These are phyloP conservation scores for Idaea straminata DNA, from an alignment of 2,888 invertebrate genomes.

Conservation along the genomic window DNA sequence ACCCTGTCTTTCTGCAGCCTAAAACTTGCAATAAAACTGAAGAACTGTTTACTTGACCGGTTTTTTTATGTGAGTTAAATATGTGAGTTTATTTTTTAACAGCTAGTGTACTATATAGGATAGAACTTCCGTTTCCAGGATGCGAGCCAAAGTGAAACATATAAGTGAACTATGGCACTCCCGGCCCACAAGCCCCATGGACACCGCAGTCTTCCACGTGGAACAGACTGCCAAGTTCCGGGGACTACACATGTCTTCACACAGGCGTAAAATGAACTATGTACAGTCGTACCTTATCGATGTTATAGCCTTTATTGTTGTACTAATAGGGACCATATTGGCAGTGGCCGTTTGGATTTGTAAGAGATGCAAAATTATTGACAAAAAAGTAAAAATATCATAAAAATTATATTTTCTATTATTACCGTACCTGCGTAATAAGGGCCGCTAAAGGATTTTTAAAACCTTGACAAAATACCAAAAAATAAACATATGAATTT, in stretches of 20 bases:
- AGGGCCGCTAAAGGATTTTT: no score
- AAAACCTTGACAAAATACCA: no score
- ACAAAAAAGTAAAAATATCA: conserved; percentile 20
- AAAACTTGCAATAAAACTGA: no score
- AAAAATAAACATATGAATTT: no score
- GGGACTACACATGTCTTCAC: conserved; percentile 39
- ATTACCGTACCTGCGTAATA: no score
- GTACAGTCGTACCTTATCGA: conserved; percentile 37
- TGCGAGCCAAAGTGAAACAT: conserved; percentile 35
- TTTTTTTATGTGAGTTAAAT: no score
- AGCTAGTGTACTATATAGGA: no score
- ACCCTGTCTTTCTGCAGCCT: no score
- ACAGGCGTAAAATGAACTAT: conserved; percentile 31
- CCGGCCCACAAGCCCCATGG: conserved; percentile 44
- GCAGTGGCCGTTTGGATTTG: conserved; percentile 8
- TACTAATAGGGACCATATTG: conserved; percentile 11
- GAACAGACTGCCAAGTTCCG: conserved; percentile 42
- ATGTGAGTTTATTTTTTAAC: no score
- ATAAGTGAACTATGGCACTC: conserved; percentile 42
- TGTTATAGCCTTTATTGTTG: conserved; percentile 28
- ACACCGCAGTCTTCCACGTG: conserved; percentile 45
- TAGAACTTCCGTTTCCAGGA: conserved; percentile 31
- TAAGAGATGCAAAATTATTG: conserved; percentile 10
- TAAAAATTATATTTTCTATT: no score
- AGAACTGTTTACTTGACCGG: no score